These are phyloP conservation scores for Propsilocerus akamusi DNA, from an alignment of 1,140 invertebrate genomes.

Conservation along the genomic window DNA sequence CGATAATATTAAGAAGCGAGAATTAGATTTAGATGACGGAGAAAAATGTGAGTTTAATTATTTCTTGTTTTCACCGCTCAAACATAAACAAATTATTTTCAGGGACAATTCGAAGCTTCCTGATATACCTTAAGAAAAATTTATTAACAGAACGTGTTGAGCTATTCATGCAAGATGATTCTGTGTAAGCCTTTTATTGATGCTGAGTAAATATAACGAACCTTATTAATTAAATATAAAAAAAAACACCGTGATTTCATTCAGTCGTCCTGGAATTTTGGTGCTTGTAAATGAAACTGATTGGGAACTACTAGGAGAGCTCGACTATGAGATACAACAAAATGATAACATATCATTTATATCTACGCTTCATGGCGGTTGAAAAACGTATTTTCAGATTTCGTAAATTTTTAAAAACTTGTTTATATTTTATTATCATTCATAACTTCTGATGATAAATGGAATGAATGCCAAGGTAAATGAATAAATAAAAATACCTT, in stretches of 20 bases:
- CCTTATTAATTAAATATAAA: neutral
- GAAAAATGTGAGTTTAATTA: conserved; percentile 26
- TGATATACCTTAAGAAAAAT: conserved; percentile 72
- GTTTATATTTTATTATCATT: too few species aligned
- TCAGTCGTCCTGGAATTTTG: conserved; percentile 74
- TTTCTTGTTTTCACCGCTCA: neutral
- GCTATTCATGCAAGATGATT: conserved; percentile 70
- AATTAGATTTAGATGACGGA: conserved; percentile 33
- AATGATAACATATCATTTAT: conserved; percentile 34
- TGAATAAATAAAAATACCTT: too few species aligned
- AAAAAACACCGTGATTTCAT: conserved; percentile 12
- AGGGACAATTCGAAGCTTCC: conserved; percentile 56
- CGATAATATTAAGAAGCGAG: conserved; percentile 56
- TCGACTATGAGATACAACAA: conserved; percentile 29
- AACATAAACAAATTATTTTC: conserved; percentile 16
- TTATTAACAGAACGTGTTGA: conserved; percentile 69
- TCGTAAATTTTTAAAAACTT: too few species aligned
- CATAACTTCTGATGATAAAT: too few species aligned
- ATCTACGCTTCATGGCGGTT: conserved; percentile 39
- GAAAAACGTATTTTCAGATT: too few species aligned
- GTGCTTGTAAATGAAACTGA: conserved; percentile 84
- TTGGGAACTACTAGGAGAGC: conserved; percentile 63
- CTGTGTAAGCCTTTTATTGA: conserved; percentile 39
- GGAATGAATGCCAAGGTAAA: too few species aligned
- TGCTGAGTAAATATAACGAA: neutral